A percentile compares a stretch with the other conserved stretches of the same genome.
These are phyloP conservation scores for Meloidogyne chitwoodi DNA, from an alignment of 1,140 invertebrate genomes.

Conservation along the genomic window DNA sequence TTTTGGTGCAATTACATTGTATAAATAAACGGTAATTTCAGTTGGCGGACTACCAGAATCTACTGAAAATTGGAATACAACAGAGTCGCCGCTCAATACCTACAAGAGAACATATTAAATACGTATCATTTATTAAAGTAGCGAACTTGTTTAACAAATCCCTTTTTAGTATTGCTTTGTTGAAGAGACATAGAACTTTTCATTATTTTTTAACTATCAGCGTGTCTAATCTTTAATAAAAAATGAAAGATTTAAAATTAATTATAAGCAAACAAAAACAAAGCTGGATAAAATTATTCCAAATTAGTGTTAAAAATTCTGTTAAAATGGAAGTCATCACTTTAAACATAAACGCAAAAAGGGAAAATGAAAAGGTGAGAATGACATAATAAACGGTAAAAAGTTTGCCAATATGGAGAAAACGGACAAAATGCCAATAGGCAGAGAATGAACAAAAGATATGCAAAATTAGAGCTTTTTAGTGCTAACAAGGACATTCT, in stretches of 20 bases:
- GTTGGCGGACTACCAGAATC: slow-evolving; percentile 75
- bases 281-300: not conserved
- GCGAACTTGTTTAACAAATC: slow-evolving; percentile 44
- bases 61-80: slow-evolving; percentile 74
- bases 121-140: not conserved
- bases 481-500: no score
- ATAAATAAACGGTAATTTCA: slow-evolving; percentile 82
- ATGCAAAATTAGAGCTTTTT: no score
- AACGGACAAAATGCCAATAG: no score
- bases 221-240: not conserved
- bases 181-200: not conserved
- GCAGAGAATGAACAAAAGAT: no score
- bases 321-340: no score
- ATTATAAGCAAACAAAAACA: not conserved
- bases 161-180: slow-evolving; percentile 27
- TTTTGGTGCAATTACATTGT: slow-evolving; percentile 84
- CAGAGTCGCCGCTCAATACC: slow-evolving; percentile 82
- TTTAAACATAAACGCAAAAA: no score
- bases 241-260: not conserved
- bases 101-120: slow-evolving; percentile 57
- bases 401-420: no score
- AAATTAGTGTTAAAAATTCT: no score
- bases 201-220: not conserved
- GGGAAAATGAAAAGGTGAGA: no score
- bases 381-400: no score